These are phyloP conservation scores for Tubulanus polymorphus DNA, from an alignment of 2,888 invertebrate species.

Conservation along the genomic window DNA sequence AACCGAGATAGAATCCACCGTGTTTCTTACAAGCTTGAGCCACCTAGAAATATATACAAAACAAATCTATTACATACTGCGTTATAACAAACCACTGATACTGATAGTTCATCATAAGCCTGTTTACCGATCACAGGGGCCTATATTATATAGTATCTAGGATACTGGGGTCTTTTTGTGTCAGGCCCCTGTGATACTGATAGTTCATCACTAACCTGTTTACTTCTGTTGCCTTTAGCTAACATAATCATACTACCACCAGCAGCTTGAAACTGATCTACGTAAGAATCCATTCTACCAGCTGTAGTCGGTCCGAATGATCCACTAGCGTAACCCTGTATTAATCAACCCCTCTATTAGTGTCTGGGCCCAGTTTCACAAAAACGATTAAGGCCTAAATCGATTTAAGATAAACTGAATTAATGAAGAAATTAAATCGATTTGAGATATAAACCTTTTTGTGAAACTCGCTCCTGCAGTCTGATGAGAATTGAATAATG, in stretches of 20 bases:
- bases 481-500: neutral
- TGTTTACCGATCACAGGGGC: too few species aligned
- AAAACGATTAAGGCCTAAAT: too few species aligned
- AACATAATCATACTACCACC: slow-evolving; percentile 54
- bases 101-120: too few species aligned
- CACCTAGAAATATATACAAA: slow-evolving; percentile 44
- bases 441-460: too few species aligned
- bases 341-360: neutral
- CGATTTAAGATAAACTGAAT: too few species aligned
- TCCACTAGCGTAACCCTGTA: slow-evolving; percentile 52
- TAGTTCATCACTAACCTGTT: too few species aligned
- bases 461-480: neutral
- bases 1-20: slow-evolving; percentile 54
- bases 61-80: too few species aligned
- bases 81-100: too few species aligned
- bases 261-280: slow-evolving; percentile 49
- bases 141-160: too few species aligned
- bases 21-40: slow-evolving; percentile 51
- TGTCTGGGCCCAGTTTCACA: neutral
- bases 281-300: slow-evolving; percentile 54
- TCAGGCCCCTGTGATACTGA: too few species aligned
- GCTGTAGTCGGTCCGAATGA: slow-evolving; percentile 55
- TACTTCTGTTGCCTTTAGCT: slow-evolving; percentile 53
- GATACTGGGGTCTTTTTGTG: too few species aligned
- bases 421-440: too few species aligned